Evolutionary conservation across 2,797 vertebrate species (phyloP), one percentile per base, ranked within the genome.

Genomic region (Microctenopoma stevenorrisi): DNA sequence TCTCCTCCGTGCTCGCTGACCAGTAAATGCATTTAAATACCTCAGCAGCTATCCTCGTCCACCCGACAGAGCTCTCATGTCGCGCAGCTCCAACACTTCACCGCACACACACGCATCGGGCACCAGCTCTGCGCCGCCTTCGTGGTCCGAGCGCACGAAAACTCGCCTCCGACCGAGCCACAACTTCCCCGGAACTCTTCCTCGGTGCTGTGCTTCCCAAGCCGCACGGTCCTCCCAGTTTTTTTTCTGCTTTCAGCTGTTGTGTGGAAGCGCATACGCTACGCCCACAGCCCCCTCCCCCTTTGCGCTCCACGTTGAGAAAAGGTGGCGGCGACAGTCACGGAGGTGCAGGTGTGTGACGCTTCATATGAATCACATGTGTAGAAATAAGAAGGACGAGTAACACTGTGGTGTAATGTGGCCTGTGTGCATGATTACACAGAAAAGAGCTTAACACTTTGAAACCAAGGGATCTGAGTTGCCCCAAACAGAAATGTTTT

Each of bases 101-200:
- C 50, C 15, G 52, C 58, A 33, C 42, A 51, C 30, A 22, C 44
- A 18, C 35, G 7, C 4, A 1, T 0, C n/a, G 0, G 0, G 43
- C 62, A 73, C 73, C 82, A 25, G 30, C 33, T 65, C 47, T 1
- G 74, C 25, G 1, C 22, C 14, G 56, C 1, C 10, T 55, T 57
- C 7, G 49, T 4, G 51, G 11, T 35, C 63, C 56, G 37, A 16
- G 52, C 72, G 74, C 60, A 33, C 18, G 28, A 42, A 64, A 65
- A 71, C 62, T 81, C 81, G 54, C 68, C n/a, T 22, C 62, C 11
- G 65, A 48, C 35, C 66, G 11, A 47, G 2, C 25, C 0, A 0
- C 53, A 79, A 82, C 84, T 83, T 81, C 65, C 8, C 68, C 70
- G 35, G 56, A 58, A 66, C 79, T 47, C 57, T 47, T 86, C 72